Base-by-base conservation (phyloP, 2,888 invertebrate genomes). In the Lasiommata megera region DNA sequence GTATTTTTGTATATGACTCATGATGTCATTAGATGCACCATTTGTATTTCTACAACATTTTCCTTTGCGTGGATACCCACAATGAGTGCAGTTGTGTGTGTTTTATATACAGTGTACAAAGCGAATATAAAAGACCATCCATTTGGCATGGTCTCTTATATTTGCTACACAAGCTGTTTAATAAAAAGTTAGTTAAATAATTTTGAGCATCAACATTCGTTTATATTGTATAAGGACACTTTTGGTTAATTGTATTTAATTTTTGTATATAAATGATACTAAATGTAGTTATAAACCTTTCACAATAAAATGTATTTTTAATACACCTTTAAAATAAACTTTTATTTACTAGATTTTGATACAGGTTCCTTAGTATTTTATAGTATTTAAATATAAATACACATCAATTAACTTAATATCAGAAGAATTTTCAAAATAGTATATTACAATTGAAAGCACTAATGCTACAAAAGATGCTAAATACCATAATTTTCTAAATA, bases 221-320 rank as follows among this genome's bases (percentile, higher is more conserved):
- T 37, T 37, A 37, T 36, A 44, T 44, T 34, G 7, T 54, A 31
- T 59, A 59, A 59, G 56, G 46, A 47, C 52, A 37, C 44, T 46
- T 47, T 60, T 61, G 40, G 53, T 58, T 60, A 58, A 54, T 76
- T 82, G 75, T 87, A 85, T 86, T 88, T 81, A 82, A 82, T 87
- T 85, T 88, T 84, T 90, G 88, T 90, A 89, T 88, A 89, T 88
- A 87, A 82, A 80, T 82, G 82, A 87, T 88, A 86, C 84, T 82
- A 77, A 82, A 80, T 81, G 80, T 88, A 88, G 86, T 78, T 82
- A 83, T 82, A 82, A 85, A 88, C 80, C 76, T 85, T 88, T 86
- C 82, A 86, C 89, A 89, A 89, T 89, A 88, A 89, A 90, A 81
- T 82, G 89, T 89, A 89, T 90, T 90, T 89, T 90, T 88, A 90